These are phyloP conservation scores for Hydroisotoma schaefferi DNA, from an alignment of 2,888 invertebrate genomes.

Conservation along the genomic window DNA sequence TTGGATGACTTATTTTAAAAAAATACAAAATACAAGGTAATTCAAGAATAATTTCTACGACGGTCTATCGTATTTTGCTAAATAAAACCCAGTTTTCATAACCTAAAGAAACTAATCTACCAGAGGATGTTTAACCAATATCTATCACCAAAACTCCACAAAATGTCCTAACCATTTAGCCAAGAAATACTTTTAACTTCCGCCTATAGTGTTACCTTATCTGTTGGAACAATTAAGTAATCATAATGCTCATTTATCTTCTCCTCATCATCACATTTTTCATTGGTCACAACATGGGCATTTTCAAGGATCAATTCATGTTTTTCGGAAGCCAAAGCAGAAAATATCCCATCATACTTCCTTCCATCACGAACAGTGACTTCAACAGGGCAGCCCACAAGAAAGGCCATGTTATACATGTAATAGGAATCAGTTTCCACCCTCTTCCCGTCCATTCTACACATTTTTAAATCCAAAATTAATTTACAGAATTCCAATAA, in stretches of 20 bases:
- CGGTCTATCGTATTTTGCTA: no score
- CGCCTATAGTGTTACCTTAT: no score
- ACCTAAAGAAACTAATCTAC: no score
- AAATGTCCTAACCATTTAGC: no score
- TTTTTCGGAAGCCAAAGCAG: constrained; percentile 37
- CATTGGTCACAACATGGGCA: constrained; percentile 43
- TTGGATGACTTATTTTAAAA: no score
- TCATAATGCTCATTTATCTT: constrained; percentile 46
- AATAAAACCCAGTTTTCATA: no score
- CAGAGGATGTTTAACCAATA: no score
- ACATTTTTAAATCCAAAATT: not conserved
- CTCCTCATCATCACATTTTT: constrained; percentile 31
- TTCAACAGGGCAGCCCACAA: constrained; percentile 45
- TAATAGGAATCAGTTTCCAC: constrained; percentile 43
- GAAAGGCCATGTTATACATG: constrained; percentile 45
- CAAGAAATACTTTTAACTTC: no score
- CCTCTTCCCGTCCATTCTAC: constrained; percentile 37
- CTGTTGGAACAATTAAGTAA: constrained; percentile 46
- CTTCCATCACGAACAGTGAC: constrained; percentile 40
- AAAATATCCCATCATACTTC: constrained; percentile 46
- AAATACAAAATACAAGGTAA: no score
- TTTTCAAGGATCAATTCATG: constrained; percentile 46
- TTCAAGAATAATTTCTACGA: no score
- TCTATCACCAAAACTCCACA: no score
- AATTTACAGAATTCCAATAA: not conserved